Base-by-base conservation (phyloP, 2,113 vertebrate species). In the Chlorodrepanis virens region DNA sequence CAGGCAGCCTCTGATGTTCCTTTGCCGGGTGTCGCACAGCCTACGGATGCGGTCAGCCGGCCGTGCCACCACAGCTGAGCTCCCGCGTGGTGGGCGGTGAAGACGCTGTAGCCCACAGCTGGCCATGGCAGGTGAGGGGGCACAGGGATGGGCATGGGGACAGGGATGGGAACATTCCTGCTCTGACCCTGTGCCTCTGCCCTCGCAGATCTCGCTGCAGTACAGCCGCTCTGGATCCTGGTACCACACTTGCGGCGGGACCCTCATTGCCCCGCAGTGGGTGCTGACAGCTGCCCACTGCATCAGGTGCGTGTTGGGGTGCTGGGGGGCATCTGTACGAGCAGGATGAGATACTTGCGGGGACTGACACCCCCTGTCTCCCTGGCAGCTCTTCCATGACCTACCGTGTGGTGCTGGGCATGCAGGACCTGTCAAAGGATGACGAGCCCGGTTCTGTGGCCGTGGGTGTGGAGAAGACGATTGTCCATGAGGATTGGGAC, bases 81-180 rank as follows among this genome's bases (percentile, higher is more conserved):
- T 20, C 97, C 96, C 98, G 99, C 0, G 99, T 99, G 95, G 99
- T 99, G 69, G 99, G 99, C 3, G 99, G 99, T 60, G 98, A 98
- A 1, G 97, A 98, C 3, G 99, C 98, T 35, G 84, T 14, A 14
- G 97, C 98, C 77, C 97, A 99, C 97, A 99, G 99, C 96, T 99
- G 99, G 99, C 99, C 99, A 5, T 99, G 99, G 99, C 99, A 99
- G 99, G 99, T 99, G 96, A 96, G 78, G 78, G 39, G 31, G 11
- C 75, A 68, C 33, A 25, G 60, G 77, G 68, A 16, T 7, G 7
- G 31, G 12, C 33, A n/a, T 0, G 18, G 82, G n/a, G 35, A 13
- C 0, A 14, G 24, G 24, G 3, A 21, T 0, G 12, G 70, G 57
- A 33, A 22, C 49, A 21, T 14, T 25, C 42, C 57, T 3, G 2